Evolutionary conservation across 2,113 vertebrate genomes (phyloP).

Genomic region (Loxodonta africana): DNA sequence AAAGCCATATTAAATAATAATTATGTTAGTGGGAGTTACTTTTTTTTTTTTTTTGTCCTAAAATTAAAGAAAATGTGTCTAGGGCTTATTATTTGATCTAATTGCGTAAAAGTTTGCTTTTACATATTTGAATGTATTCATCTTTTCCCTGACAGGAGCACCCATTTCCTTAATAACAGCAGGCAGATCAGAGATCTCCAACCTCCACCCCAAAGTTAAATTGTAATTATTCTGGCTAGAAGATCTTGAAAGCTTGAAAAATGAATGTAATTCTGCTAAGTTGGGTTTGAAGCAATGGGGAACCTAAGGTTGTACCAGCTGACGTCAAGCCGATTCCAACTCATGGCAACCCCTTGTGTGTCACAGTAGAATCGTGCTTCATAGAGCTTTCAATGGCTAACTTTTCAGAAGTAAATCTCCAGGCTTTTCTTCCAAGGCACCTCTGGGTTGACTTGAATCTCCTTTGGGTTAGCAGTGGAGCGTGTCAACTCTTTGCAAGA

Average conservation of each 20-base stretch:
- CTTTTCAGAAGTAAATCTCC: too few species aligned
- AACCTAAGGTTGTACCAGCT: background rate
- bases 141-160: background rate
- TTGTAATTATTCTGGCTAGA: background rate
- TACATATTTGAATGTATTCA: background rate
- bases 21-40: background rate
- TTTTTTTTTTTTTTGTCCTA: background rate
- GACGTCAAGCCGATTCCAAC: too few species aligned
- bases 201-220: background rate
- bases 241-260: background rate
- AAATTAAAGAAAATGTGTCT: conserved; percentile 7
- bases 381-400: too few species aligned
- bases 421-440: too few species aligned
- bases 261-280: background rate
- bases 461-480: too few species aligned
- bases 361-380: too few species aligned
- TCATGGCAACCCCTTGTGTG: too few species aligned
- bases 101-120: background rate
- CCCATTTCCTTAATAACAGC: background rate
- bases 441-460: too few species aligned
- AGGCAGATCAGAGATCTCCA: background rate
- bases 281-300: background rate
- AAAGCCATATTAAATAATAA: background rate
- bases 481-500: too few species aligned
- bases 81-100: background rate